A percentile compares a stretch with the other conserved stretches of the same genome.
phyloP scores from a whole-genome alignment of 2,113 vertebrate genomes.

The Lontra canadensis region DNA sequence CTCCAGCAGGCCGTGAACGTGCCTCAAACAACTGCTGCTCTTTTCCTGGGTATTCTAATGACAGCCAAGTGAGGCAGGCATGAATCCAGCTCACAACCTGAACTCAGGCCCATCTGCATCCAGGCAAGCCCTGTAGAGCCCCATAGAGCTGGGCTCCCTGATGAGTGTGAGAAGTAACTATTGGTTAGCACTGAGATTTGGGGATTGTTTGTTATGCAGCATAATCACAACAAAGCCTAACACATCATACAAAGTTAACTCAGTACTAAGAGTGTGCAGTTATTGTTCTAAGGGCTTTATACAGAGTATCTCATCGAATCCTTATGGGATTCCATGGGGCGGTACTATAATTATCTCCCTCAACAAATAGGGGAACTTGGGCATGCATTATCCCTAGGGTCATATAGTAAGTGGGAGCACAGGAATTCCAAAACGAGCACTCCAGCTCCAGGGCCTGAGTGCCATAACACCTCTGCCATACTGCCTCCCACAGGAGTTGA shows the following conservation, averaged over 20 bases:
- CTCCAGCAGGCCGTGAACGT: neutral
- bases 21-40: neutral
- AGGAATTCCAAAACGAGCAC: neutral
- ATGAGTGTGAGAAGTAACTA: neutral
- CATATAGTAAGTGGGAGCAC: neutral
- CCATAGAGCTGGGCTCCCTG: neutral
- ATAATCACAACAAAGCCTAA: neutral
- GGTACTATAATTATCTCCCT: neutral
- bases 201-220: neutral
- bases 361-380: neutral
- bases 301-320: neutral
- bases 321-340: neutral
- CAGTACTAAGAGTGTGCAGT: neutral
- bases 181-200: neutral
- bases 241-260: neutral
- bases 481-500: neutral
- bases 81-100: too few relatives aligned
- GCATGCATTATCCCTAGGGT: neutral
- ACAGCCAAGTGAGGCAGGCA: neutral
- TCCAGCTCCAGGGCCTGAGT: neutral
- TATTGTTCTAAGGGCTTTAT: neutral
- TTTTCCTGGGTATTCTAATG: neutral
- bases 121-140: neutral
- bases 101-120: neutral
- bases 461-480: neutral